These are phyloP conservation scores for Periophthalmus modestus DNA, from an alignment of 2,113 vertebrate genomes.

Conservation along the genomic window DNA sequence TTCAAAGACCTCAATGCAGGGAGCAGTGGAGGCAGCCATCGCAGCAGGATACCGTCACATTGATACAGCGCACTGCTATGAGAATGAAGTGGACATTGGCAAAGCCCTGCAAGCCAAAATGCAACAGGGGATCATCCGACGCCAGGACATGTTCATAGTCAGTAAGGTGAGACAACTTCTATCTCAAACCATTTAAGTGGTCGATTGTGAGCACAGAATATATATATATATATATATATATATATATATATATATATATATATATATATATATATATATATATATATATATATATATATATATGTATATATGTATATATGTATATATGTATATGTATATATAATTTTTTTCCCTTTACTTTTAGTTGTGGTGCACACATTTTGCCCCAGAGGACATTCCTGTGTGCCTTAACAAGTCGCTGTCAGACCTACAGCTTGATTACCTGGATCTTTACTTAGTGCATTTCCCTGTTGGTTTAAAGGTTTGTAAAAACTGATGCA, in stretches of 20 bases:
- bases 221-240: no score
- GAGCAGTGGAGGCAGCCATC: conserved; percentile 73
- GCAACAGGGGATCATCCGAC: conserved; percentile 71
- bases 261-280: no score
- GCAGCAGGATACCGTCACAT: conserved; percentile 80
- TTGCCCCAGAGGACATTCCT: conserved; percentile 71
- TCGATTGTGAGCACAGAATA: no score
- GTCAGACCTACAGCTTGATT: conserved; percentile 72
- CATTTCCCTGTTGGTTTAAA: conserved; percentile 78
- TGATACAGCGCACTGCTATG: conserved; percentile 72
- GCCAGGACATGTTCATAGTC: conserved; percentile 78
- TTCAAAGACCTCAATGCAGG: conserved; percentile 37
- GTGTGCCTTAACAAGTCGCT: conserved; percentile 72
- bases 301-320: no score
- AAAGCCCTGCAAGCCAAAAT: conserved; percentile 73
- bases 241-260: no score
- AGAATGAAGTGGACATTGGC: conserved; percentile 72
- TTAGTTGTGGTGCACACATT: conserved; percentile 73
- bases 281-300: no score
- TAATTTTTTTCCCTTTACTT: background rate
- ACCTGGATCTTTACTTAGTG: conserved; percentile 79
- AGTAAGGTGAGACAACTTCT: conserved; percentile 67
- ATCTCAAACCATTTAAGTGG: background rate
- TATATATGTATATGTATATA: no score
- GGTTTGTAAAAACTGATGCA: conserved; percentile 44